phyloP scores from a whole-genome alignment of 2,888 invertebrate species.

The Chelonus formosanus region DNA sequence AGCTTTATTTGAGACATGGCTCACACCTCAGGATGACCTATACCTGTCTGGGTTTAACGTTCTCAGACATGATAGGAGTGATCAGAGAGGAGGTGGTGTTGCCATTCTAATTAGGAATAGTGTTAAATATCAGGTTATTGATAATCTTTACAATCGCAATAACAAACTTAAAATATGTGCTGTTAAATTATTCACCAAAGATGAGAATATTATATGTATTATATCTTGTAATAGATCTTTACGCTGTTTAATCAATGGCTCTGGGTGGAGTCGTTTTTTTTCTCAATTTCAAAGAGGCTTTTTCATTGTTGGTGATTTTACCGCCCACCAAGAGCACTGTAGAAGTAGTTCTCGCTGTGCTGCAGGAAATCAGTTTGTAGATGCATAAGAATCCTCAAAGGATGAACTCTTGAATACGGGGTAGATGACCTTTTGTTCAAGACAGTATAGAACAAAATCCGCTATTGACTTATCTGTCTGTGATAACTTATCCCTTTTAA shows the following conservation, averaged over 20 bases:
- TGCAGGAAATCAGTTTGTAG: too few relatives aligned
- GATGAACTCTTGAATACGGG: too few relatives aligned
- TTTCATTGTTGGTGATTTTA: not conserved
- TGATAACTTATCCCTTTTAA: too few relatives aligned
- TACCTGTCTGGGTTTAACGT: not conserved
- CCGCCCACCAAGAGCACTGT: too few relatives aligned
- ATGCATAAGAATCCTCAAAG: too few relatives aligned
- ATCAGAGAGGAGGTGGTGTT: not conserved
- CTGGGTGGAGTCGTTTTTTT: constrained; percentile 28
- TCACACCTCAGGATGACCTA: not conserved
- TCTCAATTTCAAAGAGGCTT: constrained; percentile 25
- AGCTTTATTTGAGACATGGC: not conserved
- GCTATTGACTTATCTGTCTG: too few relatives aligned
- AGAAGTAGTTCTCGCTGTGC: too few relatives aligned
- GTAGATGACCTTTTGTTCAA: too few relatives aligned
- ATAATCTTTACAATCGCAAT: constrained; percentile 17
- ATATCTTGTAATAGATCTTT: constrained; percentile 29
- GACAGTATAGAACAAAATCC: too few relatives aligned
- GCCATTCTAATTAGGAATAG: constrained; percentile 26
- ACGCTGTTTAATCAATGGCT: not conserved
- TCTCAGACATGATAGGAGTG: not conserved
- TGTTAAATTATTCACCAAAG: constrained; percentile 22
- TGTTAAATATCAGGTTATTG: constrained; percentile 11
- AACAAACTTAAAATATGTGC: constrained; percentile 32
- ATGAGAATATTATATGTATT: constrained; percentile 11